These are phyloP conservation scores for Melanerpes formicivorus DNA, from an alignment of 2,113 vertebrate genomes.

Conservation along the genomic window DNA sequence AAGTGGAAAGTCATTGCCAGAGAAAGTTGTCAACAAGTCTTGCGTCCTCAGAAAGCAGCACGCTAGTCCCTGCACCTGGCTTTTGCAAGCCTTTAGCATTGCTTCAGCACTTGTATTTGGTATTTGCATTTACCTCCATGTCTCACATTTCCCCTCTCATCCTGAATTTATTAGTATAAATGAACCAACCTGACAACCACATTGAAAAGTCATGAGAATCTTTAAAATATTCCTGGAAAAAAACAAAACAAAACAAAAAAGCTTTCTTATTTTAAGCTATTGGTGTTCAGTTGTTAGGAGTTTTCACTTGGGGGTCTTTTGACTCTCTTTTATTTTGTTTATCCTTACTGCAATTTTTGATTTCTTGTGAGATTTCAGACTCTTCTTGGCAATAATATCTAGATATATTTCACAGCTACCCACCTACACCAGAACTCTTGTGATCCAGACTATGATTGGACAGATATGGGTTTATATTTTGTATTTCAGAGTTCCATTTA, in stretches of 20 bases:
- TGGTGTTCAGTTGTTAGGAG: neutral
- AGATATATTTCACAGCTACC: conserved; percentile 35
- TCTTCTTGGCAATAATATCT: neutral
- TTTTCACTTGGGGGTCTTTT: neutral
- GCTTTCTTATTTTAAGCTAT: neutral
- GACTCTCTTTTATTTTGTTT: neutral
- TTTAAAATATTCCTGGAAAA: neutral
- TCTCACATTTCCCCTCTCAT: neutral
- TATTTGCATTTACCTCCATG: neutral
- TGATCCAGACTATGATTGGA: neutral
- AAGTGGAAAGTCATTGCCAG: neutral
- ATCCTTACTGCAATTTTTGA: neutral
- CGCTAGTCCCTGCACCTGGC: neutral
- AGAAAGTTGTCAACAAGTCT: neutral
- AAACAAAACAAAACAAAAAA: neutral
- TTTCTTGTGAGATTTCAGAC: neutral
- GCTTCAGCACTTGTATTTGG: neutral
- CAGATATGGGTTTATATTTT: neutral
- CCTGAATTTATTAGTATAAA: neutral
- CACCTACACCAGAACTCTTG: neutral
- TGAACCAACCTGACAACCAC: neutral
- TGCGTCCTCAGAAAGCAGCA: neutral
- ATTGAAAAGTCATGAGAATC: neutral
- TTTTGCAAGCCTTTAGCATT: neutral
- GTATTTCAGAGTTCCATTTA: neutral